Base-by-base conservation (phyloP, 2,797 vertebrate genomes). In the Pseudochirops corinnae region DNA sequence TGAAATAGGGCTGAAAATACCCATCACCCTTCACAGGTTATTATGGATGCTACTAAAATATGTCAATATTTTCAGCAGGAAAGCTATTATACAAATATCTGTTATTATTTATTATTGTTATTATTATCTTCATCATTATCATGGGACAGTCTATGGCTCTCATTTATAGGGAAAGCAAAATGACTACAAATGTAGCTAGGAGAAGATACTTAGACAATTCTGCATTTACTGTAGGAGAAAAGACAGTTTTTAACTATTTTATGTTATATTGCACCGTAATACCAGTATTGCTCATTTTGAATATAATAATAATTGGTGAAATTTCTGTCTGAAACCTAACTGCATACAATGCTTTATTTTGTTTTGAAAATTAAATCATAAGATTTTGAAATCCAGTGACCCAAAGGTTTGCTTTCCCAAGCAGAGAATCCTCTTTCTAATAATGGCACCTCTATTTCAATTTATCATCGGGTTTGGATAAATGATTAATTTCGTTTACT, bases 401-500 rank as follows among this genome's bases (percentile, higher is more conserved):
- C 33, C 91, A 96, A 95, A 96, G 60, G 58, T 92, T 21, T 96
- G 95, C 97, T 94, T 97, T 98, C 92, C 93, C 97, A 97, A 97
- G 96, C 93, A 96, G 96, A 98, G 92, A 94, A 97, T 82, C 46
- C 39, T 87, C 21, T 46, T 21, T 46, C 3, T 97, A 94, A 98
- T 96, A 98, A 95, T 97, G 94, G 90, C 91, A 95, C 96, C 98
- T 98, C 97, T 95, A 18, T 97, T 98, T 98, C 97, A 98, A 98
- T 98, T 98, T 98, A 97, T 98, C 96, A 96, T 97, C 98, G 98
- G 57, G 55, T 97, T 98, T 98, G 98, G 94, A 97, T 94, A 96
- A 98, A 97, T 95, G 97, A 97, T 96, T 98, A 98, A 98, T 98
- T 98, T 97, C 9, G 0, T 97, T 97, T 97, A 97, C 98, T 95